A percentile compares a stretch with the other conserved stretches of the same genome.
These are phyloP conservation scores for Parus major DNA, from an alignment of 2,113 vertebrate species.

Conservation along the genomic window DNA sequence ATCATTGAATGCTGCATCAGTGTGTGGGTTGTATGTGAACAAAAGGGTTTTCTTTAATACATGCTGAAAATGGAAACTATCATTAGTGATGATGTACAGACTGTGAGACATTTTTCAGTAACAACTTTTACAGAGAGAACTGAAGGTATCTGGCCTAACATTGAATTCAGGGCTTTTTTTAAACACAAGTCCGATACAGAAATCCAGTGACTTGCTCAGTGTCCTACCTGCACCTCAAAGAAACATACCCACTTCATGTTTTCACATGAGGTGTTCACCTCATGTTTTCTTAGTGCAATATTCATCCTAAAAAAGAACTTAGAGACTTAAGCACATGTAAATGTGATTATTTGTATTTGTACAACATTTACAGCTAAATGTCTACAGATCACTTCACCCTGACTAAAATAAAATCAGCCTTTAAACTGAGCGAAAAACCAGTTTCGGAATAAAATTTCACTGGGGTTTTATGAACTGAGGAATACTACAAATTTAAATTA, in stretches of 20 bases:
- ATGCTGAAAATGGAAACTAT: slow-evolving; percentile 57
- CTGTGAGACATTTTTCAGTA: slow-evolving; percentile 15
- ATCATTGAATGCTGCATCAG: slow-evolving; percentile 11
- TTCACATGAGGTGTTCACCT: background rate
- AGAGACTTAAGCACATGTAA: fast-evolving
- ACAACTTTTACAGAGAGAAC: background rate
- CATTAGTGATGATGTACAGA: slow-evolving; percentile 1
- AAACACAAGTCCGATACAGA: background rate
- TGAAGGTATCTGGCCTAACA: background rate
- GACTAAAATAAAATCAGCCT: background rate
- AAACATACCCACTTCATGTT: background rate
- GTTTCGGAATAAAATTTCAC: background rate
- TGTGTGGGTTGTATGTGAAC: slow-evolving; percentile 39
- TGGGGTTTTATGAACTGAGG: background rate
- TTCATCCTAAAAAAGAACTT: background rate
- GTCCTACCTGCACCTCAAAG: background rate
- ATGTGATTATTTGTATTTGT: background rate
- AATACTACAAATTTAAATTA: slow-evolving; percentile 10
- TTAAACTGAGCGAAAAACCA: background rate
- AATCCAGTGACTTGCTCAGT: background rate
- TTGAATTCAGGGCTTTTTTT: background rate
- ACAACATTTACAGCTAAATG: background rate
- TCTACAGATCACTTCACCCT: background rate
- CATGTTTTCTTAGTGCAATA: background rate
- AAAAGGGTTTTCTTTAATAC: slow-evolving; percentile 43